Base-by-base conservation (phyloP, 2,888 invertebrate genomes). In the Drosophila eohydei region DNA sequence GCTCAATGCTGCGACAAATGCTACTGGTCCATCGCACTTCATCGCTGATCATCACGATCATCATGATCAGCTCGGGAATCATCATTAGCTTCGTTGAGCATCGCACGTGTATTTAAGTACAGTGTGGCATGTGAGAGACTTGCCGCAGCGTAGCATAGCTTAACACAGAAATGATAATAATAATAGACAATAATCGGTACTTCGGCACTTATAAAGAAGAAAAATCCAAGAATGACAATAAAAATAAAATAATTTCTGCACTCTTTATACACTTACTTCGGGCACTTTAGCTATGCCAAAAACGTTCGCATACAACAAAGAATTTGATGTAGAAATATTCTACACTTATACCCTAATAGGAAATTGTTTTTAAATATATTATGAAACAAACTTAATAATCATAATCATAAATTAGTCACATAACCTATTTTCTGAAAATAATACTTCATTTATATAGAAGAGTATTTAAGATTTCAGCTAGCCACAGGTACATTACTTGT, bases 101-200 rank as follows among this genome's bases (percentile, higher is more conserved):
- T 46, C 73, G 71, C 81, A 81, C 88, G 88, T 89, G 77, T 52
- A 54, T 78, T 83, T 83, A 83, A 87, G 74, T 80, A 80, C 77
- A 83, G 78, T 74, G 76, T 86, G 74, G 78, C 85, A 72, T 81
- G 75, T 73, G 80, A 73, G 73, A 46, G 40, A 46, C 73, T 48
- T 48, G 43, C 48, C 43, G 21, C 16, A 43, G 32, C 32, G n/a
- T 34, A 59, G 58, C 54, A 50, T 67, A 66, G 82, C 79, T 84
- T 85, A 84, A 74, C 88, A 85, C 71, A 88, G 75, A 86, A 83
- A 88, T 88, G 70, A 87, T 82, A 84, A 84, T 80, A 73, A 83
- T 83, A 71, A 83, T 83, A 67, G 55, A 62, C 63, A 68, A 68
- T 84, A 84, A 84, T 81, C 76, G 76, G 54, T 69, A 78, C 71